phyloP scores from a whole-genome alignment of 2,113 vertebrate genomes.

The Paedocypris sp. region DNA sequence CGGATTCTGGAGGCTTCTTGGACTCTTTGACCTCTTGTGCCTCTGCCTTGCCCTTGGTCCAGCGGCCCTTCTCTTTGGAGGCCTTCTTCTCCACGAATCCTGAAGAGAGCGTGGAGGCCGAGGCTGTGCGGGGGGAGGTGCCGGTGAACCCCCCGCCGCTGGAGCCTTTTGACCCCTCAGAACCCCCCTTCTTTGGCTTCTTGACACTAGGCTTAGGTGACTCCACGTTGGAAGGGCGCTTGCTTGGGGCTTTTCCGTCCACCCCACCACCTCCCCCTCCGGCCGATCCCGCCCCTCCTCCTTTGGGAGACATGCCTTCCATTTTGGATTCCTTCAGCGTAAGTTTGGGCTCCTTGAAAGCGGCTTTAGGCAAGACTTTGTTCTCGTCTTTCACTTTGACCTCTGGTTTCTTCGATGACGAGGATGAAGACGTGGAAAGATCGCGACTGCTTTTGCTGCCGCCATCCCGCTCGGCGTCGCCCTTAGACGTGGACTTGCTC shows the following conservation, averaged over 20 bases:
- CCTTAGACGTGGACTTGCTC: slow-evolving; percentile 77
- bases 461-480: slow-evolving; percentile 69
- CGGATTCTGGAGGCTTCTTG: slow-evolving; percentile 77
- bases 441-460: slow-evolving; percentile 56
- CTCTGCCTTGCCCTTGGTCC: slow-evolving; percentile 74
- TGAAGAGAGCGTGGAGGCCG: slow-evolving; percentile 44
- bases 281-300: slow-evolving; percentile 67
- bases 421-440: slow-evolving; percentile 52
- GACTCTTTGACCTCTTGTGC: slow-evolving; percentile 73
- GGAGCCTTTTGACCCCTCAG: slow-evolving; percentile 69
- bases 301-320: slow-evolving; percentile 88
- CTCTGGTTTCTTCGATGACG: slow-evolving; percentile 77
- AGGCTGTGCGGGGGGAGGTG: slow-evolving; percentile 76
- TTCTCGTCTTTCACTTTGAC: slow-evolving; percentile 86
- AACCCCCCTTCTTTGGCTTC: slow-evolving; percentile 87
- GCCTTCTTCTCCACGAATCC: slow-evolving; percentile 78
- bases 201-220: slow-evolving; percentile 88
- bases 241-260: slow-evolving; percentile 77
- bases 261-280: slow-evolving; percentile 48
- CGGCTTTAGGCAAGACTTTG: slow-evolving; percentile 82
- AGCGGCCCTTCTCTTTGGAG: slow-evolving; percentile 81
- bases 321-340: slow-evolving; percentile 90
- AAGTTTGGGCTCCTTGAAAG: slow-evolving; percentile 95
- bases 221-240: slow-evolving; percentile 79
- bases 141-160: slow-evolving; percentile 53